Base-by-base conservation (phyloP, 92 coral and sea anemone species). In the Epizoanthus stellaris region DNA sequence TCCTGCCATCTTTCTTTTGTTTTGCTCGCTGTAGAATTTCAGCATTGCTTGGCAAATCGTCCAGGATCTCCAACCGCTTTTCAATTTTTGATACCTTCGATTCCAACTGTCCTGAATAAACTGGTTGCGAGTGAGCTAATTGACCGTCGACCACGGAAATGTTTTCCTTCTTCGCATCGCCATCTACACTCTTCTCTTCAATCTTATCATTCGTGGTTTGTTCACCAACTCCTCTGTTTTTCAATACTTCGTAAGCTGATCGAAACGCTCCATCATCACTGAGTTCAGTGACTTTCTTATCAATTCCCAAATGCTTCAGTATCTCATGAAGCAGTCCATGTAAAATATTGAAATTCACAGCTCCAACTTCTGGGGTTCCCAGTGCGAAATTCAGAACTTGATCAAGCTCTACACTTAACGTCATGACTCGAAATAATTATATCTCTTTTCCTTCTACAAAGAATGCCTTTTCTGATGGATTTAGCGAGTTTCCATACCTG, bases 311-410 rank as follows among this genome's bases (percentile, higher is more conserved):
- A 80, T 90, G 94, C 64, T 91, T 93, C 43, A 97, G 82, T 70
- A 97, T 95, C 88, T 97, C 99, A 17, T 90, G 93, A 38, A 97
- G 89, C 36, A 97, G 88, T 52, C 97, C 99, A 69, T 97, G 99
- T 61, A 97, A 90, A 49, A 95, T 93, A 66, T 94, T 97, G 76
- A 97, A 97, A 80, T 97, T 97, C 40, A 97, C 99, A 3, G 98
- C 98, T 14, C 98, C 98, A 34, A 87, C 91, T 80, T 97, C 99
- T 2, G 99, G 97, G 19, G 97, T 89, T 4, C 99, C 99, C 4
- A 97, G 87, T 40, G 99, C 97, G 6, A 97, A 81, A 61, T 94
- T 91, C 42, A 97, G 66, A 17, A 97, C 89, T 19, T 93, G 95
- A 45, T 94, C 95, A 6, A 97, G 86, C 80, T 97, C 95, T 53